Evolutionary conservation across 2,797 vertebrate genomes (phyloP).

Genomic region (Amblyopsis hoosieri): DNA sequence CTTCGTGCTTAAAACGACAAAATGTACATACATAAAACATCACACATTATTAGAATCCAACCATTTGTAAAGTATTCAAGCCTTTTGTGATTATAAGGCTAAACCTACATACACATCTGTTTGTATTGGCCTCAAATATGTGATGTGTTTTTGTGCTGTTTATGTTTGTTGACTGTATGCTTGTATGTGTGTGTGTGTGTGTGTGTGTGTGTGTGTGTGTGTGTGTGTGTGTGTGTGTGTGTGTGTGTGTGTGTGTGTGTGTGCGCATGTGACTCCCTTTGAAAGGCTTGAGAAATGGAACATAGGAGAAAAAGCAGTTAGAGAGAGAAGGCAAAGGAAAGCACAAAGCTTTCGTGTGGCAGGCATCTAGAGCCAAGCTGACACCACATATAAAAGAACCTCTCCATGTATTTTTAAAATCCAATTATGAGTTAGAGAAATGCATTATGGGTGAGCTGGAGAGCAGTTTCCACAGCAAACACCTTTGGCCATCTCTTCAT

Average conservation of each 20-base stretch:
- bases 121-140: no score
- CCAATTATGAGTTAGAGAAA: conserved; percentile 62
- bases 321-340: conserved; percentile 9
- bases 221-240: not conserved
- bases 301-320: conserved; percentile 4
- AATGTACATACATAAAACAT: no score
- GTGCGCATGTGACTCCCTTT: not conserved
- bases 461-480: conserved; percentile 45
- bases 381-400: conserved; percentile 41
- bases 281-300: not conserved
- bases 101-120: no score
- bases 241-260: conserved; percentile 4
- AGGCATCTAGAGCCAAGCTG: conserved; percentile 26
- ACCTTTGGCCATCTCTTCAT: conserved; percentile 31
- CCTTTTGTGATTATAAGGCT: no score
- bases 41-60: no score
- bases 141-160: no score
- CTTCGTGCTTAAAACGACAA: no score
- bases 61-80: no score
- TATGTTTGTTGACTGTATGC: no score
- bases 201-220: conserved; percentile 3
- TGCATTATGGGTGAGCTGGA: conserved; percentile 32
- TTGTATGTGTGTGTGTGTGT: conserved; percentile 3
- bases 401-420: conserved; percentile 69
- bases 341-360: conserved; percentile 14